Evolutionary conservation across 2,888 invertebrate genomes (phyloP), one percentile per base, ranked within the genome.

Genomic region (Griposia aprilina): DNA sequence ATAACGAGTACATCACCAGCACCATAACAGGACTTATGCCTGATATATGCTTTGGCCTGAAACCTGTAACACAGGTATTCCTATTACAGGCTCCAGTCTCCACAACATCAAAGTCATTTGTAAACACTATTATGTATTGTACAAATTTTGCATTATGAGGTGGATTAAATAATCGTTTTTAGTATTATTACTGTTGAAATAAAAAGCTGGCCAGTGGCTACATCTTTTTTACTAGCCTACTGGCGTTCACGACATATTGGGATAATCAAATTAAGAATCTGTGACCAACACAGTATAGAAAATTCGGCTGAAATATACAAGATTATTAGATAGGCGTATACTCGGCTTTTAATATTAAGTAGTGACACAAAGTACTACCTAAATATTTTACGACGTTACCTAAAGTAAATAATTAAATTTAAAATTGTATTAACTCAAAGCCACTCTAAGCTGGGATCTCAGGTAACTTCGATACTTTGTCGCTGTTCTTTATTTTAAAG

Each of bases 401-500:
- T 41, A 41, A 6, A 41, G 41, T 4, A 7, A 41, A 41, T 41
- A 7, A 0, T 41, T 7, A 7, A 41, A 41, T 41, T 41, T 41
- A 6, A 41, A 41, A 23, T 83, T 59, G 17, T 83, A 52, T 63
- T 84, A 80, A 62, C 74, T 71, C 17, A 81, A 71, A 81, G 57
- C 36, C 59, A 66, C 17, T 55, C 52, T 55, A 50, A 77, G 63
- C 70, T 45, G 68, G 15, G 63, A 55, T 73, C 20, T 74, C 30
- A 68, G 52, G 48, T 65, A 60, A 63, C n/a, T 82, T 41, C 30
- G 57, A 71, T 72, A 52, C 78, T 70, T 52, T 70, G 17, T 57
- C 55, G 20, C 59, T 45, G 59, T 63, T 50, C 55, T 74, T 74
- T 71, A 71, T 77, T 85, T 81, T 23, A 74, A 71, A 85, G 78